These are phyloP conservation scores for Scytalopus superciliaris DNA, from an alignment of 2,113 vertebrate genomes.

Conservation along the genomic window DNA sequence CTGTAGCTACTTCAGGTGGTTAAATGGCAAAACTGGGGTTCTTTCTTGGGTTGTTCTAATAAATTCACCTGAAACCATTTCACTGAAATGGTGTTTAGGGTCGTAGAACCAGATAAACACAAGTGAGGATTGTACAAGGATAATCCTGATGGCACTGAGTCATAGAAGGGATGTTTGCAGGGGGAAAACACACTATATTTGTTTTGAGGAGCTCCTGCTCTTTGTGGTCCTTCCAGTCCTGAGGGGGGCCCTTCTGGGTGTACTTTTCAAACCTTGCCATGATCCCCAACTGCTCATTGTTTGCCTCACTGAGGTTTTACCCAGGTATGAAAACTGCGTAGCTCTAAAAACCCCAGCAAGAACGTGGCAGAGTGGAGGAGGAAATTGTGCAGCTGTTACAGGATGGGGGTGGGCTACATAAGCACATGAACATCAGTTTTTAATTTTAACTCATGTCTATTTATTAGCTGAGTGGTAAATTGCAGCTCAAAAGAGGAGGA, in stretches of 20 bases:
- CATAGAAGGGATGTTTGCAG: background rate
- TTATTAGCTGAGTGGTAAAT: conserved; percentile 55
- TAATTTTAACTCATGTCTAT: conserved; percentile 52
- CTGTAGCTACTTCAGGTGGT: background rate
- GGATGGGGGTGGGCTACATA: conserved; percentile 1
- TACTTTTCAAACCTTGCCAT: background rate
- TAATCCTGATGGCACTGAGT: background rate
- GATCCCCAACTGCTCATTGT: background rate
- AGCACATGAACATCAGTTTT: conserved; percentile 16
- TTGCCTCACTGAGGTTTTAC: background rate
- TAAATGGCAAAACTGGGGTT: background rate
- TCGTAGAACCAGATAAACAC: background rate
- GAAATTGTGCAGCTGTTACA: conserved; percentile 21
- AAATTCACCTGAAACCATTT: background rate
- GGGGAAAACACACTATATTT: background rate
- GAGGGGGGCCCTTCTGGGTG: background rate
- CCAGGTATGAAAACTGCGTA: background rate
- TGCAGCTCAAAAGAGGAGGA: conserved; percentile 34
- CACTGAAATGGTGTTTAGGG: background rate
- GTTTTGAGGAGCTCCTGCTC: background rate
- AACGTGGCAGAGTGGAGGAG: background rate
- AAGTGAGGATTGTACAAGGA: background rate
- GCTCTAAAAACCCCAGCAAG: background rate
- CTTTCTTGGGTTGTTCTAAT: background rate
- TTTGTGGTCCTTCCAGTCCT: background rate